Evolutionary conservation across 2,113 vertebrate genomes (phyloP), one percentile per base, ranked within the genome.

Genomic region (Chamaetylas fuelleborni): DNA sequence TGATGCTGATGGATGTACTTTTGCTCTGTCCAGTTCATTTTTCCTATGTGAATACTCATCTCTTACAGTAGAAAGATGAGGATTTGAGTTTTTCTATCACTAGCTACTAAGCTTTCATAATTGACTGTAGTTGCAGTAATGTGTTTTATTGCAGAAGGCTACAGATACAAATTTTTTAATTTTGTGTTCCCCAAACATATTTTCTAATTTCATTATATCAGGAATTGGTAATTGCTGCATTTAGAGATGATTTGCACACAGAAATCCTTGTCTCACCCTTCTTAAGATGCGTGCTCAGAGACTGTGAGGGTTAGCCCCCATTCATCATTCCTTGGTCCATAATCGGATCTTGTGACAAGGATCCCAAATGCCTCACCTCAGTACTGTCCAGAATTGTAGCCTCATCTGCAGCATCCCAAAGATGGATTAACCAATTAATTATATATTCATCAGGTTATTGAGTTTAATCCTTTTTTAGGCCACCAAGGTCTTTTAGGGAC

Each of bases 271-370:
- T 38, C 28, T 51, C 20, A 53, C 36, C 7, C 15, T 71, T 53
- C 69, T 40, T 40, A 71, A 53, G 28, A 24, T 40, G 28, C 6
- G 4, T 40, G 34, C 28, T 42, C 23, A 19, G 17, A n/a, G 51
- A 19, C 9, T n/a, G 12, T 33, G 8, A 26, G 38, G 29, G 29
- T 43, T 33, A n/a, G 12, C 5, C 29, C 38, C 36, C 13, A 36
- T 20, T 33, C 9, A 33, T 18, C 8, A n/a, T n/a, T 42, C 23
- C 12, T 43, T 43, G 31, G 23, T 43, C 7, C 0, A 56, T 43
- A n/a, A 26, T 24, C 2, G 0, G 23, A 25, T 56, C 33, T 19
- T n/a, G 12, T 26, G 29, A 19, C 51, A 56, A 12, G 12, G 29
- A 25, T 53, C 22, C 29, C 36, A 42, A 72, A 42, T 33, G 29